A percentile compares a stretch with the other conserved stretches of the same genome.
phyloP scores from a whole-genome alignment of 1,140 invertebrate species.

The Tetramorium simillimum region DNA sequence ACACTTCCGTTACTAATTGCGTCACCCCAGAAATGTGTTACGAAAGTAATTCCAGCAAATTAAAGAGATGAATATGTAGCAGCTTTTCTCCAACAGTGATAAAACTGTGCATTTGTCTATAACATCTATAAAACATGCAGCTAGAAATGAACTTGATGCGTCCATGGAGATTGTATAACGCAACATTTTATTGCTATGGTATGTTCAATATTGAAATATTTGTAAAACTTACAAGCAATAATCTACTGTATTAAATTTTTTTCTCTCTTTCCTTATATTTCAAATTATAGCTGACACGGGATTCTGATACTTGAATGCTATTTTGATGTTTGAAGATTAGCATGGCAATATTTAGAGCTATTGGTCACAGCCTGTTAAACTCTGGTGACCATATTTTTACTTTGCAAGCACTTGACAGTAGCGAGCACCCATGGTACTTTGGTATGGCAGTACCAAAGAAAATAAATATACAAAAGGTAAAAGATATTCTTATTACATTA shows the following conservation, averaged over 20 bases:
- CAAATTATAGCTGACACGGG: constrained; percentile 88
- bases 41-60: too few relatives aligned
- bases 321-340: constrained; percentile 93
- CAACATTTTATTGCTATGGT: constrained; percentile 98
- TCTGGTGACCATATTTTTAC: constrained; percentile 97
- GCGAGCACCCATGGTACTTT: constrained; percentile 88
- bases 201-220: neutral
- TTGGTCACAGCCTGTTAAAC: constrained; percentile 94
- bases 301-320: constrained; percentile 95
- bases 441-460: constrained; percentile 83
- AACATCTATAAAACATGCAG: constrained; percentile 96
- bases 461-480: constrained; percentile 91
- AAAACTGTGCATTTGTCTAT: constrained; percentile 95
- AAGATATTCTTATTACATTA: neutral
- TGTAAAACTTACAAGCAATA: neutral
- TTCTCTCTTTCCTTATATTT: neutral
- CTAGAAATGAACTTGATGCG: constrained; percentile 93
- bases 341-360: constrained; percentile 93
- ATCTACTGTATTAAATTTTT: too few relatives aligned
- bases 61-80: too few relatives aligned
- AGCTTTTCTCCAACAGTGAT: too few relatives aligned
- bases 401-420: constrained; percentile 95
- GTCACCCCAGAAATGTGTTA: too few relatives aligned
- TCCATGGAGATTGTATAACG: constrained; percentile 96
- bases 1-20: too few relatives aligned